A percentile compares a stretch with the other conserved stretches of the same genome.
phyloP scores from a whole-genome alignment of 1,140 invertebrate species.

The Wiebesia pumilae region DNA sequence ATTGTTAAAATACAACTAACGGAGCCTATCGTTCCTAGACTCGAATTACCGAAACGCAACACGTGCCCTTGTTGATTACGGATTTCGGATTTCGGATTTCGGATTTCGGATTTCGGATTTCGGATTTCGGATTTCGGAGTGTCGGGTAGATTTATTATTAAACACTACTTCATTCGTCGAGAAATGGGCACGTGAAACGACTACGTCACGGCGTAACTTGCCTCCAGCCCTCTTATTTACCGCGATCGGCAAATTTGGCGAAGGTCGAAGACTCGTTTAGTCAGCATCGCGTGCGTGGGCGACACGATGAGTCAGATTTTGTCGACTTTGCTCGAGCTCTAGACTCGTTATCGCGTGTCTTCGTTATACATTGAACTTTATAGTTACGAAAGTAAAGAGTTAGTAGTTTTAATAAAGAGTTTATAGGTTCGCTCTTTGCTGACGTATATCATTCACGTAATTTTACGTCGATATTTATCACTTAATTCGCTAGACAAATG shows the following conservation, averaged over 20 bases:
- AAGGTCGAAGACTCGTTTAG: conserved; percentile 46
- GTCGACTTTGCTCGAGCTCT: not conserved
- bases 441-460: not conserved
- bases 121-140: too few species aligned
- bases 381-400: not conserved
- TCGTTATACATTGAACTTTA: not conserved
- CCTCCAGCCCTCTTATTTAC: not conserved
- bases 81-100: too few species aligned
- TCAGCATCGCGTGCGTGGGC: conserved; percentile 30
- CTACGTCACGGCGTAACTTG: not conserved
- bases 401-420: not conserved
- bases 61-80: not conserved
- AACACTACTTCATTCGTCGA: too few species aligned
- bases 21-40: too few species aligned
- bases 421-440: not conserved
- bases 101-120: too few species aligned
- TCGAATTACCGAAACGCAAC: too few species aligned
- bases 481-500: not conserved
- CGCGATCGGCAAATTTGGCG: conserved; percentile 40
- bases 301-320: conserved; percentile 37
- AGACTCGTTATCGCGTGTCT: conserved; percentile 10
- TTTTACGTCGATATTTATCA: not conserved
- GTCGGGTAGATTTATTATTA: too few species aligned
- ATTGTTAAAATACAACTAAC: too few species aligned
- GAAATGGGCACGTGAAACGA: too few species aligned